A percentile compares a stretch with the other conserved stretches of the same genome.
Conservation (phyloP, 1,140 invertebrate genomes). For the Drosophila nannoptera region DNA sequence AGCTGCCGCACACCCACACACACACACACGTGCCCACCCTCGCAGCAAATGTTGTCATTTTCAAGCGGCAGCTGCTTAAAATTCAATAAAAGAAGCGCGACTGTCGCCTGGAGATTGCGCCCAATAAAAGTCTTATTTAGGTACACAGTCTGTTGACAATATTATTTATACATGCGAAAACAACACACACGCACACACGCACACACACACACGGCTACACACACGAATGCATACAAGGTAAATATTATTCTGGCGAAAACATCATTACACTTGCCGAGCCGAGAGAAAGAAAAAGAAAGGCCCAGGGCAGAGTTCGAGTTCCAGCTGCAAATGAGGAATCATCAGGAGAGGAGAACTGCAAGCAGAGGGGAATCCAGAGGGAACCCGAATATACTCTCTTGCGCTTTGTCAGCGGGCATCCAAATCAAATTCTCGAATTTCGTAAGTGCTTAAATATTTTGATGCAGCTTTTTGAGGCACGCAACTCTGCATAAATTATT, state of each 20-base stretch:
- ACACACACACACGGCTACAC: neutral
- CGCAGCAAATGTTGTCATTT: slow-evolving; percentile 60
- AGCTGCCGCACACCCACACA: slow-evolving; percentile 49
- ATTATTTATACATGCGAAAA: slow-evolving; percentile 41
- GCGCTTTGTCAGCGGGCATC: too few species aligned
- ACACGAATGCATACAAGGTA: neutral
- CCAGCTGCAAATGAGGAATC: too few species aligned
- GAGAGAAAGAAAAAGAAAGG: too few species aligned
- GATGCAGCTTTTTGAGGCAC: slow-evolving; percentile 14
- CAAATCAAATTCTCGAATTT: slow-evolving; percentile 9
- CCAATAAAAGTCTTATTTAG: slow-evolving; percentile 71
- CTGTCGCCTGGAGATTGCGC: slow-evolving; percentile 65
- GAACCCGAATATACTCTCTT: too few species aligned
- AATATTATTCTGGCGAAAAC: neutral
- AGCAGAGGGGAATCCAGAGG: too few species aligned
- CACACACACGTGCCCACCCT: slow-evolving; percentile 2
- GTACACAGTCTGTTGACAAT: slow-evolving; percentile 50
- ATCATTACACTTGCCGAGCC: too few species aligned
- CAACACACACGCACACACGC: slow-evolving; percentile 7
- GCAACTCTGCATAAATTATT: slow-evolving; percentile 33
- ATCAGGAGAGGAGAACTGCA: too few species aligned
- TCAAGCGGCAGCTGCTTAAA: slow-evolving; percentile 68
- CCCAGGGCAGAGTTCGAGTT: too few species aligned
- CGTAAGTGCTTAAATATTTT: neutral
- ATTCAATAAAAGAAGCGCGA: slow-evolving; percentile 71